phyloP scores from a whole-genome alignment of 2,113 vertebrate species.

The Patagioenas fasciata region DNA sequence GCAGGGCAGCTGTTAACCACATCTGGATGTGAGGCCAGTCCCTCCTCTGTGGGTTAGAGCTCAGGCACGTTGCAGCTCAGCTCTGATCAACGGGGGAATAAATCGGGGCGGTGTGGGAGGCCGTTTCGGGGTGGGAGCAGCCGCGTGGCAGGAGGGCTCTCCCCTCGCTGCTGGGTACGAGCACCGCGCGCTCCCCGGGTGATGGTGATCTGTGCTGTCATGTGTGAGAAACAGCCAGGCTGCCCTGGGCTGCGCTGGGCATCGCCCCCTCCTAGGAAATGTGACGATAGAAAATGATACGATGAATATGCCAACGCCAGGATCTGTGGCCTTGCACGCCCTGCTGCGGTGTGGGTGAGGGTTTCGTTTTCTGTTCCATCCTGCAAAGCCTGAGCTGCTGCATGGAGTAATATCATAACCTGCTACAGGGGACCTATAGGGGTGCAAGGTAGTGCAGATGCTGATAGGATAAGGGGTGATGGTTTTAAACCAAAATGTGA shows the following conservation, averaged over 20 bases:
- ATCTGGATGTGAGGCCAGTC: accelerated
- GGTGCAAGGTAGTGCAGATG: background rate
- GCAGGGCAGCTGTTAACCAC: background rate
- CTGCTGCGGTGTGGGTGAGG: background rate
- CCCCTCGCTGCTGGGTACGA: background rate
- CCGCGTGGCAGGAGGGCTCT: background rate
- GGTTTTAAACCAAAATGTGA: no score
- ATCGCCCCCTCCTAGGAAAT: background rate
- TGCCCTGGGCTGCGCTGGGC: background rate
- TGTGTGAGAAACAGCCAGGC: accelerated
- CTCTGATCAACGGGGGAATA: background rate
- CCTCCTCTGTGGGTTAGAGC: background rate
- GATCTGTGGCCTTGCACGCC: background rate
- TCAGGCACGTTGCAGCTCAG: background rate
- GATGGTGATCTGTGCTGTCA: accelerated
- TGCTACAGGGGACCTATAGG: accelerated
- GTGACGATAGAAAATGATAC: background rate
- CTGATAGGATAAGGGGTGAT: background rate
- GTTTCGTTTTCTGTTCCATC: background rate
- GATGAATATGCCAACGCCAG: accelerated
- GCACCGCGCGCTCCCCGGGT: accelerated
- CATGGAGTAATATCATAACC: accelerated
- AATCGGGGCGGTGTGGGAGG: background rate
- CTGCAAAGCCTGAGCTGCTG: background rate
- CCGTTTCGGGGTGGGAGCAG: background rate